These are phyloP conservation scores for Euspilapteryx auroguttella DNA, from an alignment of 2,888 invertebrate species.

Conservation along the genomic window DNA sequence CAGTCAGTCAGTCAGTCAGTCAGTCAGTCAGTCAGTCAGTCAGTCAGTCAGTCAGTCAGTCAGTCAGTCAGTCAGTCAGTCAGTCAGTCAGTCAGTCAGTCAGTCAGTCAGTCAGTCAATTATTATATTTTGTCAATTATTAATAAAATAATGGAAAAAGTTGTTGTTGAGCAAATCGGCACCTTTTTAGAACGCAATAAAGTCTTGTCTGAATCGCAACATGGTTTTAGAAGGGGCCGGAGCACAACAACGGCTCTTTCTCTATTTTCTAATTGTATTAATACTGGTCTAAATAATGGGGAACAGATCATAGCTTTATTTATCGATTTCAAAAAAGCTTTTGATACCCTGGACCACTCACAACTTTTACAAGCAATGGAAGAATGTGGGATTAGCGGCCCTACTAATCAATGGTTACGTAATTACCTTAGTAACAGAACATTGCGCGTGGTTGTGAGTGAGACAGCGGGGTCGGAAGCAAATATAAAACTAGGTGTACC, in stretches of 20 bases:
- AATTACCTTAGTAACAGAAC: background rate
- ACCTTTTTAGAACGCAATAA: background rate
- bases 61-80: no score
- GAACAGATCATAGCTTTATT: background rate
- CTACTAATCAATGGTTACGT: conserved; percentile 1
- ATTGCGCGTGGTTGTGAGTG: background rate
- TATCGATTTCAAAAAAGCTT: no score
- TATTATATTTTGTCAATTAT: no score
- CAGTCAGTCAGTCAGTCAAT: no score
- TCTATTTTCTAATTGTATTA: background rate
- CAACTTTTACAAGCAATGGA: conserved; percentile 1
- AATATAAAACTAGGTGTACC: background rate
- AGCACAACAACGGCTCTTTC: background rate
- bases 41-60: no score
- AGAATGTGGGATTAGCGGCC: background rate
- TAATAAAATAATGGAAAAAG: no score
- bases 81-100: no score
- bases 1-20: no score
- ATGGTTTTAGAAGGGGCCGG: background rate
- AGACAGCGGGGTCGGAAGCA: background rate
- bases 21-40: no score
- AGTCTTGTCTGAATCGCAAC: background rate
- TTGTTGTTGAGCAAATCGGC: conserved; percentile 1
- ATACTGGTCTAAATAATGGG: background rate
- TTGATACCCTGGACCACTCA: background rate